Percentiles rank a stretch among this genome's conserved stretches.
These are phyloP conservation scores for Eudasyphora cyanicolor DNA, from an alignment of 2,888 invertebrate genomes.

Conservation along the genomic window DNA sequence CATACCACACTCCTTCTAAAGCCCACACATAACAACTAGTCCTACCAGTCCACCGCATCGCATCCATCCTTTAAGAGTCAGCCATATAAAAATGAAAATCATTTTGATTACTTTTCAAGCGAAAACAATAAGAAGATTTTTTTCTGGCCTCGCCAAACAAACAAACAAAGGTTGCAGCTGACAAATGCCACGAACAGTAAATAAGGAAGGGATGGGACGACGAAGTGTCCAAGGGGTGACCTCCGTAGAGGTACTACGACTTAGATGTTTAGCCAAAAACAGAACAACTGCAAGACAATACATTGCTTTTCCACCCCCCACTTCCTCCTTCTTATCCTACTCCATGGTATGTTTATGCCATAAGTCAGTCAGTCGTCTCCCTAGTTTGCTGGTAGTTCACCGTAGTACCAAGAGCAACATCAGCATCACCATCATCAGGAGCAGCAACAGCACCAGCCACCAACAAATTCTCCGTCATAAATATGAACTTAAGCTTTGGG, in stretches of 20 bases:
- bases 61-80: too few species aligned
- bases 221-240: not conserved
- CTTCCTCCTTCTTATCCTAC: too few species aligned
- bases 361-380: conserved; percentile 28
- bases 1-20: not conserved
- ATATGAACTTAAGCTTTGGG: conserved; percentile 43
- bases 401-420: not conserved
- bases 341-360: conserved; percentile 11
- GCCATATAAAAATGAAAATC: conserved; percentile 29
- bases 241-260: not conserved
- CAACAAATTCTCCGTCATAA: not conserved
- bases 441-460: not conserved
- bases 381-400: not conserved
- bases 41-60: not conserved
- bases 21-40: not conserved
- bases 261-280: conserved; percentile 27
- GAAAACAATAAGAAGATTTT: conserved; percentile 35
- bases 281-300: conserved; percentile 7
- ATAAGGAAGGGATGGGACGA: not conserved
- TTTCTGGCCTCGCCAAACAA: not conserved
- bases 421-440: too few species aligned
- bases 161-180: conserved; percentile 2
- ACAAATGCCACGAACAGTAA: not conserved
- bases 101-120: conserved; percentile 44
- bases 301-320: too few species aligned